Percentiles rank a stretch among this genome's conserved stretches.
These are phyloP conservation scores for Bujurquina vittata DNA, from an alignment of 2,113 vertebrate genomes.

Conservation along the genomic window DNA sequence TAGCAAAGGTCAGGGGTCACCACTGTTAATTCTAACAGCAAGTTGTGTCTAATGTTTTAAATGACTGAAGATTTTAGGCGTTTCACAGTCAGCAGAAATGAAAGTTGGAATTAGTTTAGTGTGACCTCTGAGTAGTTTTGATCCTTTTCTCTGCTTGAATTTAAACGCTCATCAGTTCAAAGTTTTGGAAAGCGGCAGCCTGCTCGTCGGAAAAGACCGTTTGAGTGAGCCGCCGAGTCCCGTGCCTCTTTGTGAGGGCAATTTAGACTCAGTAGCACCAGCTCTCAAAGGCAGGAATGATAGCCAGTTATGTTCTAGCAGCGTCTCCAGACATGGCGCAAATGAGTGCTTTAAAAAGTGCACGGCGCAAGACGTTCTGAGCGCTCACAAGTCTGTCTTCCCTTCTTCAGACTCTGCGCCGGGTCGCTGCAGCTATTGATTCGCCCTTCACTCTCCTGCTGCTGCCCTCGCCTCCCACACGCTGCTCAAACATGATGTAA, in stretches of 20 bases:
- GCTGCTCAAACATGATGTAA: slow-evolving; percentile 46
- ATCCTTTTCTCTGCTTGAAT: neutral
- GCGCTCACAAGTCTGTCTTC: neutral
- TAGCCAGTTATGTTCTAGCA: neutral
- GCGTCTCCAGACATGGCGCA: neutral
- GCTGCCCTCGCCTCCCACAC: slow-evolving; percentile 37
- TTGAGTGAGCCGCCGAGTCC: neutral
- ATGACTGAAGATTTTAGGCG: neutral
- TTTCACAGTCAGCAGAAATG: neutral
- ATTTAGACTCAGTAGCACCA: neutral
- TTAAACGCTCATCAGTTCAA: neutral
- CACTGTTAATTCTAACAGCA: neutral
- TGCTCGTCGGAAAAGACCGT: neutral
- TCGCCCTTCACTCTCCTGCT: slow-evolving; percentile 31
- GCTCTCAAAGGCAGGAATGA: neutral
- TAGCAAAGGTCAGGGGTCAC: neutral
- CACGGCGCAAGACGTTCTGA: neutral
- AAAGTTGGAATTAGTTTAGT: neutral
- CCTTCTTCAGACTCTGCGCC: neutral
- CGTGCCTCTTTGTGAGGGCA: neutral
- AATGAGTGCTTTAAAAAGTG: neutral
- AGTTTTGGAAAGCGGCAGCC: neutral
- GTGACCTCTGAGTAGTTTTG: neutral
- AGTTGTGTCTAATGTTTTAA: neutral
- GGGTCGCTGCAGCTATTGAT: slow-evolving; percentile 43